These are phyloP conservation scores for Myocastor coypus DNA, from an alignment of 2,113 vertebrate genomes.

Conservation along the genomic window DNA sequence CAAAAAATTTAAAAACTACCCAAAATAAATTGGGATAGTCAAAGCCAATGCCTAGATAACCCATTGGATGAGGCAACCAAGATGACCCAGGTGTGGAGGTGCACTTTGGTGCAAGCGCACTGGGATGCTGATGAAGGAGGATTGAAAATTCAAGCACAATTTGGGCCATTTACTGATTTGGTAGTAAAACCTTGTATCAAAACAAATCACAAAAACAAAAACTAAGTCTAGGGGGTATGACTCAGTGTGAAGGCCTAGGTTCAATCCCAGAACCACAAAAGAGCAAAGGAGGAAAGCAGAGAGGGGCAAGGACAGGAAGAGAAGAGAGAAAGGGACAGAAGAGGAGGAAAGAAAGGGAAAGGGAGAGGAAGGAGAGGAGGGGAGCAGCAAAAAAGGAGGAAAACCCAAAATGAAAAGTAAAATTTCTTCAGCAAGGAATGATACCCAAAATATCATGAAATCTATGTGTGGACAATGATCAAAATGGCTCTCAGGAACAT, in stretches of 20 bases:
- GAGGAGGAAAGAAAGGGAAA: no score
- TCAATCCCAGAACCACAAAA: background rate
- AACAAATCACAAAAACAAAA: no score
- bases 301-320: no score
- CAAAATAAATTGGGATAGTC: constrained; percentile 18
- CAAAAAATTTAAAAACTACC: constrained; percentile 34
- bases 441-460: background rate
- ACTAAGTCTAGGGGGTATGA: no score
- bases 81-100: background rate
- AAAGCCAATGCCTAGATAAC: background rate
- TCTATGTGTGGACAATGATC: no score
- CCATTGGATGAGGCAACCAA: background rate
- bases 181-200: no score
- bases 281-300: background rate
- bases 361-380: background rate
- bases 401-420: background rate
- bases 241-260: background rate
- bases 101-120: no score
- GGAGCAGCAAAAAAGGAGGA: background rate
- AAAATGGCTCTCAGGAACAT: background rate
- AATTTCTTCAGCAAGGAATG: background rate
- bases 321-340: no score
- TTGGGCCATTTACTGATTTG: no score
- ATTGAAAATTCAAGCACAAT: no score
- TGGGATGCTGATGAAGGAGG: no score